These are phyloP conservation scores for Pedionomus torquatus DNA, from an alignment of 2,113 vertebrate genomes.

Conservation along the genomic window DNA sequence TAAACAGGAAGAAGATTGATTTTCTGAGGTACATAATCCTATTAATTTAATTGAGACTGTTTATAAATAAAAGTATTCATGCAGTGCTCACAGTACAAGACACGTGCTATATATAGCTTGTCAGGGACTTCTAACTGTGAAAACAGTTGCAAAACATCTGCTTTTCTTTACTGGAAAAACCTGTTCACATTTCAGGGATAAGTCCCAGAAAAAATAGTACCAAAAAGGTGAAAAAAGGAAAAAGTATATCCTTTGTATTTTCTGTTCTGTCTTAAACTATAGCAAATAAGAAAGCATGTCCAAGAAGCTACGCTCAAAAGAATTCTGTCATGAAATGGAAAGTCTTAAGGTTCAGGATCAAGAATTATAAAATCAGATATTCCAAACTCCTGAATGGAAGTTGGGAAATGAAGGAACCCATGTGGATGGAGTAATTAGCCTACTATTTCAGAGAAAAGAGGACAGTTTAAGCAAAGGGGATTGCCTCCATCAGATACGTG, in stretches of 20 bases:
- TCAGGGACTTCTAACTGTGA: not conserved
- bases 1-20: not conserved
- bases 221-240: not conserved
- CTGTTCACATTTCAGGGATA: not conserved
- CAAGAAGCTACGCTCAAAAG: not conserved
- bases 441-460: not conserved
- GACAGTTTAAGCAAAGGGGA: not conserved
- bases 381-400: not conserved
- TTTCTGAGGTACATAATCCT: not conserved
- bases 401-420: not conserved
- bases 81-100: not conserved
- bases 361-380: not conserved
- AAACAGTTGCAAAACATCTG: slow-evolving; percentile 4
- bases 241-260: not conserved
- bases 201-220: not conserved
- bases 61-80: not conserved
- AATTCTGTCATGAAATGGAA: not conserved
- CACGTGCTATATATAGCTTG: not conserved
- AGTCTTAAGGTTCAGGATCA: not conserved
- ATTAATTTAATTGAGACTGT: not conserved
- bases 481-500: not conserved
- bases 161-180: not conserved
- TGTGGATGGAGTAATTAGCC: not conserved
- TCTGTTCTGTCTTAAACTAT: not conserved
- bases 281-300: not conserved